Base-by-base conservation (phyloP, 2,888 invertebrate genomes). In the Sinopyrophorus schimmeli region DNA sequence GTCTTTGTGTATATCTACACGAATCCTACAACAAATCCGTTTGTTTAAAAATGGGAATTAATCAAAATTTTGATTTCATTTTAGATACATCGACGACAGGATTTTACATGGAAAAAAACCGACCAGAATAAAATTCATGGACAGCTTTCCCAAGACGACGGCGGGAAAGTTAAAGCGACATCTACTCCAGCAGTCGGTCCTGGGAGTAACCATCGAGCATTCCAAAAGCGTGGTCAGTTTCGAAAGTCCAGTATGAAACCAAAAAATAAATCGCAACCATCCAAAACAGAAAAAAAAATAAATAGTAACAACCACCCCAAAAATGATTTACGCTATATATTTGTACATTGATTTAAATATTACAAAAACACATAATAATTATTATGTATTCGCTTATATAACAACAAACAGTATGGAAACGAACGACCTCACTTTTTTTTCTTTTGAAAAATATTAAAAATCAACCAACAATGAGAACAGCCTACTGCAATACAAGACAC, bases 401-500 rank as follows among this genome's bases (percentile, higher is more conserved):
- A 58, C 58, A 58, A 58, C 58, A 51, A 53, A 46, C 47, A 44
- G 32, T 41, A 44, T 53, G 24, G 35, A 53, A 53, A 47, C 47
- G 43, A 52, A 46, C 54, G 49, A 54, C 53, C 38, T 48, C 47
- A 35, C 38, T 34, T 10, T 44, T 23, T n/a, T n/a, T n/a, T n/a
- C n/a, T n/a, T 21, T 47, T 38, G 34, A 47, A 61, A 64, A 64
- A 55, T 38, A 47, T 39, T 21, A 38, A 48, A 31, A 43, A 56
- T 47, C 52, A 57, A 68, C 68, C 65, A 69, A 69, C 67, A 61
- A 49, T 48, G 28, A 68, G 62, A 65, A 68, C 68, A 70, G 66
- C 66, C 67, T 69, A 71, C 69, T 65, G 68, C 68, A 71, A 71
- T 70, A 70, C 72, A 71, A 73, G 72, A 73, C 73, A 72, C 73